These are phyloP conservation scores for Hydrozoanthus tunicans DNA, from an alignment of 64 coral and sea anemone species.

Conservation along the genomic window DNA sequence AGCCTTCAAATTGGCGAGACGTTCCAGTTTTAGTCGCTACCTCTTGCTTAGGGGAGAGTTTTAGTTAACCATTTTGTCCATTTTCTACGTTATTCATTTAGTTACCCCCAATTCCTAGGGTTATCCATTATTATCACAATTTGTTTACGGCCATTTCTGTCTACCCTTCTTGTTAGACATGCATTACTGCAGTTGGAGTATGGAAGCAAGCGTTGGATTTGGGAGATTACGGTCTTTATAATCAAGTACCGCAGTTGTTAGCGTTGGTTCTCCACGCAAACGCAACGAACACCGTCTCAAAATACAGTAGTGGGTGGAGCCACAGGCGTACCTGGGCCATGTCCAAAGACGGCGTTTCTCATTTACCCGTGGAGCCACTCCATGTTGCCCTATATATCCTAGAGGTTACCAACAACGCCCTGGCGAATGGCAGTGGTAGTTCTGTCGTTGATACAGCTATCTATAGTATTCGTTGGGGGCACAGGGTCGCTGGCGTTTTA, in stretches of 20 bases:
- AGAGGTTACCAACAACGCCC: neutral
- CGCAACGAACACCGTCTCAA: neutral
- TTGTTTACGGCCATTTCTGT: too few species aligned
- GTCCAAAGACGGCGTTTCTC: neutral
- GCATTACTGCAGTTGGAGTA: neutral
- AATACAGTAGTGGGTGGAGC: constrained; percentile 8
- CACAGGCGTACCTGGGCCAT: neutral
- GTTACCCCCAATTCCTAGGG: too few species aligned
- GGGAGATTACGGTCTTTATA: neutral
- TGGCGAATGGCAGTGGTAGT: neutral
- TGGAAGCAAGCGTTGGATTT: neutral
- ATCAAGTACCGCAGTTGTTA: neutral
- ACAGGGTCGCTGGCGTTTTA: neutral
- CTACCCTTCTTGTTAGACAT: too few species aligned
- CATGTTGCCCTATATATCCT: neutral
- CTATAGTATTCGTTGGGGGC: constrained; percentile 1
- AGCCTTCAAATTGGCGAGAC: too few species aligned
- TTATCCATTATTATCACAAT: too few species aligned
- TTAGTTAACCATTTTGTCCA: neutral
- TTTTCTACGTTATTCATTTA: neutral
- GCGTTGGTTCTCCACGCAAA: neutral
- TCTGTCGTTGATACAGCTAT: neutral
- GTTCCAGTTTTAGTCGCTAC: too few species aligned
- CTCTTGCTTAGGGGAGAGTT: neutral
- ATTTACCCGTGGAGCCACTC: neutral